Evolutionary conservation across 2,888 invertebrate species (phyloP).

Genomic region (Trisateles emortualis): DNA sequence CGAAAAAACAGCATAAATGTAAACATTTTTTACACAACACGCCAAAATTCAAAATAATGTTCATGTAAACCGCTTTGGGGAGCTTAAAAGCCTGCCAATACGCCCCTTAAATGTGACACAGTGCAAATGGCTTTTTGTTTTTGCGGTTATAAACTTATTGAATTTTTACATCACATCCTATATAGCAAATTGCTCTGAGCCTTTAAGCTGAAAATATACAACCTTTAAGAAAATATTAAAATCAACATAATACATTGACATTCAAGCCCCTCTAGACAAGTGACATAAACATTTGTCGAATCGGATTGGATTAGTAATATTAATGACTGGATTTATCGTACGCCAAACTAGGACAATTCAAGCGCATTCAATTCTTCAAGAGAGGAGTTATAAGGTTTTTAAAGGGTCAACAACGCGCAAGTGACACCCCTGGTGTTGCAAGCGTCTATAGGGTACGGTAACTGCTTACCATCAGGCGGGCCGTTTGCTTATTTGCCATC

Average conservation of each 20-base stretch:
- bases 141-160: conserved; percentile 18
- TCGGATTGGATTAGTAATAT: too few species aligned
- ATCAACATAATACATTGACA: not conserved
- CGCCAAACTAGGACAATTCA: too few species aligned
- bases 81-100: conserved; percentile 50
- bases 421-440: too few species aligned
- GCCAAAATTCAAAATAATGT: conserved; percentile 20
- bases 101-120: conserved; percentile 33
- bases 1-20: not conserved
- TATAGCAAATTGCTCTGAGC: conserved; percentile 4
- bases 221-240: not conserved
- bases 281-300: too few species aligned
- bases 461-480: too few species aligned
- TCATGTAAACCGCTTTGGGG: conserved; percentile 23
- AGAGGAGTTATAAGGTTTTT: too few species aligned
- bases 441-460: too few species aligned
- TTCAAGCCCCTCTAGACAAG: too few species aligned
- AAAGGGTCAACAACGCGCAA: too few species aligned
- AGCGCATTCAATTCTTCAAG: too few species aligned
- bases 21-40: conserved; percentile 18
- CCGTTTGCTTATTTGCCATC: too few species aligned
- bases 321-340: too few species aligned
- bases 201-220: not conserved
- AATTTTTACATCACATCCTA: conserved; percentile 14
- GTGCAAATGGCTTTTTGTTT: conserved; percentile 30